phyloP scores from a whole-genome alignment of 2,113 vertebrate genomes.

The Podiceps cristatus region DNA sequence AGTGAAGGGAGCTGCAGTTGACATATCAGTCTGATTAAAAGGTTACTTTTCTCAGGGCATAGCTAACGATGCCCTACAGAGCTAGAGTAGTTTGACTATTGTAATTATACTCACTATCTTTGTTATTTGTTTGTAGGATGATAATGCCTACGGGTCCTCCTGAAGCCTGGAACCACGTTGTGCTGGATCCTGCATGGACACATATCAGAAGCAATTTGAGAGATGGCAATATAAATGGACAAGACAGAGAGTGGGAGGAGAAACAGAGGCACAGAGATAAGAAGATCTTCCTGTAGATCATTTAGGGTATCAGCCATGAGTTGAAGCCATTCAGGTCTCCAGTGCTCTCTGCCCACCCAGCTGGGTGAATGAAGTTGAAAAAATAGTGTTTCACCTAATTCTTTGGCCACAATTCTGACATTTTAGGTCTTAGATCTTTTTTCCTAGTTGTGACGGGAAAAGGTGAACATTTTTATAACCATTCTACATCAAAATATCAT shows the following conservation, averaged over 20 bases:
- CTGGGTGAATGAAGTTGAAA: background rate
- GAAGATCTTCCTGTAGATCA: fast-evolving
- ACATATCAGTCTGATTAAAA: background rate
- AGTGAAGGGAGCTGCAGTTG: background rate
- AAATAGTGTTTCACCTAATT: background rate
- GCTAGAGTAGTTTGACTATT: background rate
- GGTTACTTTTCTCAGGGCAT: background rate
- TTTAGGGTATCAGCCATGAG: background rate
- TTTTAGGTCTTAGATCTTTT: background rate
- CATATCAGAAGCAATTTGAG: background rate
- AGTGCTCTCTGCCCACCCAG: background rate
- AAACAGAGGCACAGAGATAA: background rate
- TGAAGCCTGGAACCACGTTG: background rate
- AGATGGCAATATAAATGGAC: background rate
- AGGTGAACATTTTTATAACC: background rate
- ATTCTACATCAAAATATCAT: background rate
- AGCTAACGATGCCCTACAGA: background rate
- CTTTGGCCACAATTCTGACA: background rate
- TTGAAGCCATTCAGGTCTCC: background rate
- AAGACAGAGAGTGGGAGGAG: background rate
- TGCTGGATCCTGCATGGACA: background rate
- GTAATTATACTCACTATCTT: background rate
- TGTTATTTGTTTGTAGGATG: background rate
- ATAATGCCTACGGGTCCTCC: background rate
- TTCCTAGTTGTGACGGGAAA: background rate